Conservation (phyloP, 2,888 invertebrate genomes). For the Plebejus argus region DNA sequence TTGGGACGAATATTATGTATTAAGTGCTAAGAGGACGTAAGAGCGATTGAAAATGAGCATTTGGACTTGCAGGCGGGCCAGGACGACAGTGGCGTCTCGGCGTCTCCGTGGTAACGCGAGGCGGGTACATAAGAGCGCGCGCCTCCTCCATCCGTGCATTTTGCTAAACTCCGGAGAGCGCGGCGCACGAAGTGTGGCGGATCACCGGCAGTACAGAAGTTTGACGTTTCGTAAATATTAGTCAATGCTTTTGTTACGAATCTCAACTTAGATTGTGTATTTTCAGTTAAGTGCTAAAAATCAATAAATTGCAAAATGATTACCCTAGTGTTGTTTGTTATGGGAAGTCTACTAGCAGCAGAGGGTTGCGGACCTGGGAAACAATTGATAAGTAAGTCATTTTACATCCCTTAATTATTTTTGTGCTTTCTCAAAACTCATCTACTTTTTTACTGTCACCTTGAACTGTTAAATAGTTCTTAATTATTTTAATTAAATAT, state of each 20-base stretch:
- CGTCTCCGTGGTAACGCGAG: constrained; percentile 71
- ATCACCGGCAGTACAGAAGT: constrained; percentile 66
- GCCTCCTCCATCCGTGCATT: constrained; percentile 57
- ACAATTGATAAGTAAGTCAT: constrained; percentile 72
- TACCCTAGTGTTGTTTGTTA: constrained; percentile 78
- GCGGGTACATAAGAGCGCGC: constrained; percentile 63
- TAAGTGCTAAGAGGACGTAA: constrained; percentile 28
- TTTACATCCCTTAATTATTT: constrained; percentile 33
- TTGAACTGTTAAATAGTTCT: not conserved
- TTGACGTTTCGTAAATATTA: constrained; percentile 79
- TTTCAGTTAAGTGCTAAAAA: constrained; percentile 74
- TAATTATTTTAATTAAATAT: not conserved
- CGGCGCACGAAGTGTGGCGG: constrained; percentile 77
- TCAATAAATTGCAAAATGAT: constrained; percentile 65
- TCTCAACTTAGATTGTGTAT: constrained; percentile 68
- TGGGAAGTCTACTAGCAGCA: constrained; percentile 71
- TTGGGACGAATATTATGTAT: constrained; percentile 33
- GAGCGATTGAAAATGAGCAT: constrained; percentile 33
- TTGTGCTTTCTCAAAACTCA: not conserved
- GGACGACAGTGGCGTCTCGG: constrained; percentile 61
- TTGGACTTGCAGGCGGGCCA: constrained; percentile 40
- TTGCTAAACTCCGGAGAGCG: constrained; percentile 72
- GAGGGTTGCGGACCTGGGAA: constrained; percentile 75
- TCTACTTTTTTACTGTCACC: not conserved
- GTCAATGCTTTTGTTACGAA: constrained; percentile 77